Conservation (phyloP, 2,113 vertebrate species). For the Petroica traversi region DNA sequence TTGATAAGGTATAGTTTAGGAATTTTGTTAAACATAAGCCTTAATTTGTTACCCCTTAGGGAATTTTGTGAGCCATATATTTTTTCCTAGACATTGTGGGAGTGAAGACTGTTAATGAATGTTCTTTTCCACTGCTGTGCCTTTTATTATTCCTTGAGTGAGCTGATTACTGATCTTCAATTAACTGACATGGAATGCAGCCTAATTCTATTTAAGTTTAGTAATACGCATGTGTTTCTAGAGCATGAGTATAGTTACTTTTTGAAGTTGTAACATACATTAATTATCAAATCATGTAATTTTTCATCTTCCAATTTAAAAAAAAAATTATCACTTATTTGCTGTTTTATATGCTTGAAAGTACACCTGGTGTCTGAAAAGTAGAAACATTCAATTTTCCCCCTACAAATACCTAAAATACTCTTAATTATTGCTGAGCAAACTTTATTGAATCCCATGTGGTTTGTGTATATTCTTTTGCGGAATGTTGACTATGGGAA, state of each 20-base stretch:
- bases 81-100: background rate
- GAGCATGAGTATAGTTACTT: background rate
- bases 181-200: background rate
- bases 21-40: slow-evolving; percentile 17
- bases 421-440: background rate
- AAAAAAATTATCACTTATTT: background rate
- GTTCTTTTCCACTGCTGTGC: background rate
- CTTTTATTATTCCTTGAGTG: background rate
- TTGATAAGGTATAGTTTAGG: background rate
- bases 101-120: background rate
- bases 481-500: background rate
- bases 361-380: background rate
- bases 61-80: background rate
- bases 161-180: background rate
- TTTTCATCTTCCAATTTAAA: background rate
- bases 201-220: background rate
- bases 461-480: background rate
- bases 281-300: background rate
- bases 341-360: background rate
- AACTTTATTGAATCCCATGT: background rate
- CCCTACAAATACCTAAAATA: background rate
- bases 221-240: background rate
- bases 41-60: slow-evolving; percentile 11
- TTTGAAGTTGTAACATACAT: background rate
- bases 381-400: background rate